Percentiles rank a stretch among this genome's conserved stretches.
These are phyloP conservation scores for Sisor rabdophorus DNA, from an alignment of 2,113 vertebrate genomes.

Conservation along the genomic window DNA sequence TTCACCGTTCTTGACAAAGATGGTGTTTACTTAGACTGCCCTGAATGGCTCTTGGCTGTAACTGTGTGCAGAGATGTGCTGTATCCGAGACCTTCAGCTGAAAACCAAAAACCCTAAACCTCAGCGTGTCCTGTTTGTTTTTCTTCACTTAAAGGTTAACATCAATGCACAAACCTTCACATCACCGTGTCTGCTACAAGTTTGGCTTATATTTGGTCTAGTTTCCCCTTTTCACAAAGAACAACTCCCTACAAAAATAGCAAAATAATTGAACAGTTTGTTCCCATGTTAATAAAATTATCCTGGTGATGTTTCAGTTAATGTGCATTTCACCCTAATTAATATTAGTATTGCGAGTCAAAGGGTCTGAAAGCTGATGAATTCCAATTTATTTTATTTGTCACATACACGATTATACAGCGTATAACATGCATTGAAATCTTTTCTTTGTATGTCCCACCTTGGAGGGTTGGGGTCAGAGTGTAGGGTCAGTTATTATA, in stretches of 20 bases:
- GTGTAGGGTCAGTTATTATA: too few relatives aligned
- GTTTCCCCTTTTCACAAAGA: neutral
- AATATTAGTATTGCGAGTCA: too few relatives aligned
- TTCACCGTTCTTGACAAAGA: conserved; percentile 42
- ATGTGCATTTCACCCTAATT: neutral
- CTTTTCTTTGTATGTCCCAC: too few relatives aligned
- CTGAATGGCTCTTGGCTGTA: conserved; percentile 58
- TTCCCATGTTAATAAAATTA: neutral
- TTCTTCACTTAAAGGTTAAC: neutral
- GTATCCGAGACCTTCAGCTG: conserved; percentile 10
- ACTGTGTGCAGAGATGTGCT: conserved; percentile 47
- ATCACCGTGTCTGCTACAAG: neutral
- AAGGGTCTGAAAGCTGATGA: too few relatives aligned
- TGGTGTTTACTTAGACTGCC: conserved; percentile 57
- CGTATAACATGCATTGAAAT: too few relatives aligned
- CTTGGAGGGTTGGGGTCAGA: too few relatives aligned
- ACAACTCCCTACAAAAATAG: neutral
- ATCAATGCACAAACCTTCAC: neutral
- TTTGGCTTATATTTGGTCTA: neutral
- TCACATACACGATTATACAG: too few relatives aligned
- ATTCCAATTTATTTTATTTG: too few relatives aligned
- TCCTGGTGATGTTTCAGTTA: neutral
- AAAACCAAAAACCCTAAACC: neutral
- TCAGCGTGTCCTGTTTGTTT: neutral
- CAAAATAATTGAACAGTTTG: neutral